Percentiles rank a stretch among this genome's conserved stretches.
Conservation (phyloP, 2,113 vertebrate species). For the Thalassoma bifasciatum region DNA sequence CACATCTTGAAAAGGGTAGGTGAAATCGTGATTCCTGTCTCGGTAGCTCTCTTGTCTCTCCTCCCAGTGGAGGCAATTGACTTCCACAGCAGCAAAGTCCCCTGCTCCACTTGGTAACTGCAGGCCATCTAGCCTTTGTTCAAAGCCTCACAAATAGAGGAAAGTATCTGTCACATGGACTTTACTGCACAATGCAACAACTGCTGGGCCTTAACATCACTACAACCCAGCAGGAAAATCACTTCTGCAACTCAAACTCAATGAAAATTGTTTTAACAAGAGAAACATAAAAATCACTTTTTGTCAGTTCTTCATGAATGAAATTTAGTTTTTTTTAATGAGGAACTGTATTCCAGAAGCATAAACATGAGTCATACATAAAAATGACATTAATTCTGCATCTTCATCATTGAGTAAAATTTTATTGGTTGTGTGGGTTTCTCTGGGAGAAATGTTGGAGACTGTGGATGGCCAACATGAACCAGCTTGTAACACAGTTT, state of each 20-base stretch:
- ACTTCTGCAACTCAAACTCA: slow-evolving; percentile 8
- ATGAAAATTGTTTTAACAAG: slow-evolving; percentile 25
- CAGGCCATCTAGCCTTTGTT: slow-evolving; percentile 64
- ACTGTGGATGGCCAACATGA: slow-evolving; percentile 39
- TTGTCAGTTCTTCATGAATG: background rate
- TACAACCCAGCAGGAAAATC: slow-evolving; percentile 34
- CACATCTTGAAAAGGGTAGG: slow-evolving; percentile 31
- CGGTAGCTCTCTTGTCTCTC: slow-evolving; percentile 51
- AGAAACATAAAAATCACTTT: slow-evolving; percentile 12
- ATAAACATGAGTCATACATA: background rate
- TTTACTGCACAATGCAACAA: slow-evolving; percentile 36
- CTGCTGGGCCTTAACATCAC: slow-evolving; percentile 45
- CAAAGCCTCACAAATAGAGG: slow-evolving; percentile 51
- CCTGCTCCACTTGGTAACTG: slow-evolving; percentile 60
- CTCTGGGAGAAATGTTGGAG: slow-evolving; percentile 9
- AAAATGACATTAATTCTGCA: background rate
- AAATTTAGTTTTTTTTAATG: background rate
- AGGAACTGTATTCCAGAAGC: too few relatives aligned
- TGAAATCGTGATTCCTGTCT: slow-evolving; percentile 34
- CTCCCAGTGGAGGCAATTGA: slow-evolving; percentile 60
- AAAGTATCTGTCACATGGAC: slow-evolving; percentile 50
- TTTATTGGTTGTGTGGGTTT: slow-evolving; percentile 10
- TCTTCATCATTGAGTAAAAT: background rate
- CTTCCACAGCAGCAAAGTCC: slow-evolving; percentile 52
- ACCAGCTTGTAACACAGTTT: slow-evolving; percentile 36